Evolutionary conservation across 2,888 invertebrate species (phyloP).

Genomic region (Troglohyphantes excavatus): DNA sequence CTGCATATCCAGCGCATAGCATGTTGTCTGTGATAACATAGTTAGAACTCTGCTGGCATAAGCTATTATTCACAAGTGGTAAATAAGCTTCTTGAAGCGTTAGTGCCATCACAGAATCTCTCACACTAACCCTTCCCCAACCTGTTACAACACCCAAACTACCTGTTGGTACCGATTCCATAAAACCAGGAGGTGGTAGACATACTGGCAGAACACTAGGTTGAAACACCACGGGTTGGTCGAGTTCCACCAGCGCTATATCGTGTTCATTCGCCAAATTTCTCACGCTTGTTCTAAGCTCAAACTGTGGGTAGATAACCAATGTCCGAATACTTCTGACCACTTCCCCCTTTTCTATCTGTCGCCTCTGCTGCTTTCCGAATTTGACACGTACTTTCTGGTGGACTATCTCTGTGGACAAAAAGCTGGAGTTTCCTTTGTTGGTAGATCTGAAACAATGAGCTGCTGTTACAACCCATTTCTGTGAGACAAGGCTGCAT

Average conservation of each 20-base stretch:
- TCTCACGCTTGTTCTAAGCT: background rate
- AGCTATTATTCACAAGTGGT: constrained; percentile 77
- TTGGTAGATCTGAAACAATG: constrained; percentile 78
- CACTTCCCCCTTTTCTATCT: constrained; percentile 77
- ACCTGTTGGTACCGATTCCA: constrained; percentile 39
- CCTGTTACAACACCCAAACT: constrained; percentile 79
- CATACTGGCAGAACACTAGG: constrained; percentile 79
- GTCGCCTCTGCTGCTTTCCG: constrained; percentile 79
- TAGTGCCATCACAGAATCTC: constrained; percentile 73
- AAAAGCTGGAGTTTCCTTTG: constrained; percentile 8
- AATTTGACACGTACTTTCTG: constrained; percentile 77
- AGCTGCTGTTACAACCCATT: constrained; percentile 80
- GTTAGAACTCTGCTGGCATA: constrained; percentile 76
- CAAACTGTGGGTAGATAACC: constrained; percentile 71
- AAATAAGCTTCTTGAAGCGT: constrained; percentile 79
- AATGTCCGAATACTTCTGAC: constrained; percentile 46
- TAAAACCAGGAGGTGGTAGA: constrained; percentile 63
- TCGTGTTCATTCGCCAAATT: constrained; percentile 79
- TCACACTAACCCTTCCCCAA: constrained; percentile 79
- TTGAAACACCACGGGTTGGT: constrained; percentile 69
- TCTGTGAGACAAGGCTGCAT: constrained; percentile 77
- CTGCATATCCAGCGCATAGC: constrained; percentile 80
- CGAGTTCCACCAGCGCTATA: constrained; percentile 79
- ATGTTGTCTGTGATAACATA: constrained; percentile 79
- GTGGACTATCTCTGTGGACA: constrained; percentile 36